These are phyloP conservation scores for Silvanus unidentatus DNA, from an alignment of 2,888 invertebrate genomes.

Conservation along the genomic window DNA sequence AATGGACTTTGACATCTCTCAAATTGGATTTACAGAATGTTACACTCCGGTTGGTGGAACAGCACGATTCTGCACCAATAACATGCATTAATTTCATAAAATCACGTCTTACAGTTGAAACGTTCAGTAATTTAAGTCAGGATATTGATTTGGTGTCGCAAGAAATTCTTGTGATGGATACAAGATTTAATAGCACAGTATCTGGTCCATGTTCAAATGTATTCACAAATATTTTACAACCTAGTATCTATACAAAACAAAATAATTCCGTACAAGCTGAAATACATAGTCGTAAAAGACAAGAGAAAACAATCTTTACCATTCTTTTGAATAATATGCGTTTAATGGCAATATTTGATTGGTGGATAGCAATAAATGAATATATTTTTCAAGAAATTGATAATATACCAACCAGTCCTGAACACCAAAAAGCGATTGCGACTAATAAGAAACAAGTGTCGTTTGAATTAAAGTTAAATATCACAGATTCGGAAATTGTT, in stretches of 20 bases:
- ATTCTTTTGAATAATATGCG: slow-evolving; percentile 91
- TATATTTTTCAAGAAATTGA: slow-evolving; percentile 58
- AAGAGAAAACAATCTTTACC: slow-evolving; percentile 70
- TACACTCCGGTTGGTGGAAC: slow-evolving; percentile 63
- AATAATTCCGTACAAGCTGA: slow-evolving; percentile 41
- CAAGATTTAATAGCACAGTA: slow-evolving; percentile 43
- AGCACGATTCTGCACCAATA: slow-evolving; percentile 57
- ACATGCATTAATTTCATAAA: slow-evolving; percentile 89
- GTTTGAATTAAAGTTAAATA: slow-evolving; percentile 84
- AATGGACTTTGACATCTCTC: slow-evolving; percentile 75
- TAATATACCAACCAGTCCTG: slow-evolving; percentile 29
- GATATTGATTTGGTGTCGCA: slow-evolving; percentile 90
- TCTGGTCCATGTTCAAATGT: slow-evolving; percentile 73
- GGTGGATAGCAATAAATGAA: slow-evolving; percentile 80
- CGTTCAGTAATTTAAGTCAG: slow-evolving; percentile 81
- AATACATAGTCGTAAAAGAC: slow-evolving; percentile 54
- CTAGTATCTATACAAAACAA: slow-evolving; percentile 42
- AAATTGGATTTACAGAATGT: slow-evolving; percentile 83
- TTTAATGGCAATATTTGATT: slow-evolving; percentile 87
- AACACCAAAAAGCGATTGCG: slow-evolving; percentile 19
- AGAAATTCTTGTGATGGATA: slow-evolving; percentile 78
- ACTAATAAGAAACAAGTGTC: slow-evolving; percentile 39
- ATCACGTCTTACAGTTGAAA: slow-evolving; percentile 79
- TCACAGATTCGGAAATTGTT: slow-evolving; percentile 92
- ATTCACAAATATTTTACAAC: slow-evolving; percentile 82